These are phyloP conservation scores for Molossus molossus DNA, from an alignment of 2,797 vertebrate species.

Conservation along the genomic window DNA sequence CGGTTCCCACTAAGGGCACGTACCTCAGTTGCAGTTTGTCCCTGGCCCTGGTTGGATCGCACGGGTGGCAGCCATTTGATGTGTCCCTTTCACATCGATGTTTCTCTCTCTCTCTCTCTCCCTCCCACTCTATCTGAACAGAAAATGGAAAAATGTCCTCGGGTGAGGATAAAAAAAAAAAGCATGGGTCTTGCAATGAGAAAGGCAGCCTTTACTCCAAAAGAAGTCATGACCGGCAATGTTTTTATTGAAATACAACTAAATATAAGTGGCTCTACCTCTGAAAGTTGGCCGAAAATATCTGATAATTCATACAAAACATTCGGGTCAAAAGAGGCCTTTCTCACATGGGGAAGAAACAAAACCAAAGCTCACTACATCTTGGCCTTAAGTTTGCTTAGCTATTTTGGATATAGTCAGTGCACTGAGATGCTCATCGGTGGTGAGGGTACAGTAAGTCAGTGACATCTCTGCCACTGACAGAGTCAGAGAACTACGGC, in stretches of 20 bases:
- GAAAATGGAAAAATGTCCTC: too few relatives aligned
- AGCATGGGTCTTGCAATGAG: not conserved
- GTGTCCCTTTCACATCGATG: too few relatives aligned
- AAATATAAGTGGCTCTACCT: not conserved
- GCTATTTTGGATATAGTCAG: not conserved
- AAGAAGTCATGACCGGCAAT: not conserved
- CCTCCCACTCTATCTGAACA: too few relatives aligned
- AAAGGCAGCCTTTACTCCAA: not conserved
- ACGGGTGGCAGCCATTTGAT: too few relatives aligned
- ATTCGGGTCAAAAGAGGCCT: not conserved
- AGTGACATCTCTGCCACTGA: not conserved
- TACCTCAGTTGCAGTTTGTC: too few relatives aligned
- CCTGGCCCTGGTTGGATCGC: too few relatives aligned
- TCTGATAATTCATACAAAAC: not conserved
- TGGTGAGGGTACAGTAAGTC: not conserved
- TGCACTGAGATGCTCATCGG: not conserved
- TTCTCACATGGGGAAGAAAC: not conserved
- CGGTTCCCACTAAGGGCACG: too few relatives aligned
- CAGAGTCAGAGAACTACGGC: not conserved
- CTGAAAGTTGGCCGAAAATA: not conserved
- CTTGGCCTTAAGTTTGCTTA: not conserved
- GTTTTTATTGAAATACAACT: slow-evolving; percentile 20
- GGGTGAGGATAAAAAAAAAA: not conserved
- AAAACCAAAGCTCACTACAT: not conserved
- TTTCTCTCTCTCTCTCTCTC: too few relatives aligned